Conservation (phyloP, 2,888 invertebrate species). For the Himalopsyche japonica region DNA sequence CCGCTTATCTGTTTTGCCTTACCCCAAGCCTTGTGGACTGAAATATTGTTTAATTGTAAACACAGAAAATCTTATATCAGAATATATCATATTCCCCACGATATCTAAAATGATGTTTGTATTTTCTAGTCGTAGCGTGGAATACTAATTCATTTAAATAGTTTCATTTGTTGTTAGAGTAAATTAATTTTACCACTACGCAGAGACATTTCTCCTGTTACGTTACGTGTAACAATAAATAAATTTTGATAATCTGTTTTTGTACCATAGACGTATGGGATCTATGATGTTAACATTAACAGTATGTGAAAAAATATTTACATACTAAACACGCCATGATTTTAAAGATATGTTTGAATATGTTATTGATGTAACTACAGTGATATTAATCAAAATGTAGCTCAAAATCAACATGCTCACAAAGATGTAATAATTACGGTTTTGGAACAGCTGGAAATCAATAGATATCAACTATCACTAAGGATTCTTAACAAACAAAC, state of each 20-base stretch:
- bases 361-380: too few species aligned
- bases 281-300: too few species aligned
- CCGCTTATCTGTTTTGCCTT: constrained; percentile 34
- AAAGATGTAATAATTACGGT: too few species aligned
- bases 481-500: too few species aligned
- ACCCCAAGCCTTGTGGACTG: background rate
- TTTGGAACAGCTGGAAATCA: too few species aligned
- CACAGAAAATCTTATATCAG: background rate
- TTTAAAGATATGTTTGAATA: too few species aligned
- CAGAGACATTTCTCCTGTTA: background rate
- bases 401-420: too few species aligned
- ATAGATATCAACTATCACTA: too few species aligned
- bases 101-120: background rate
- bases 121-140: background rate
- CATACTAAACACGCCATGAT: too few species aligned
- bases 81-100: background rate
- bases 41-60: constrained; percentile 23
- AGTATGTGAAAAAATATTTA: too few species aligned
- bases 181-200: background rate
- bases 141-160: background rate
- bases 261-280: too few species aligned
- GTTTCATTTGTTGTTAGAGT: background rate
- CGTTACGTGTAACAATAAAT: background rate
- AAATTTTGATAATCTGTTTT: background rate
- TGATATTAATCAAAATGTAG: too few species aligned